Base-by-base conservation (phyloP, 2,888 invertebrate species). In the Eilema sororculum region DNA sequence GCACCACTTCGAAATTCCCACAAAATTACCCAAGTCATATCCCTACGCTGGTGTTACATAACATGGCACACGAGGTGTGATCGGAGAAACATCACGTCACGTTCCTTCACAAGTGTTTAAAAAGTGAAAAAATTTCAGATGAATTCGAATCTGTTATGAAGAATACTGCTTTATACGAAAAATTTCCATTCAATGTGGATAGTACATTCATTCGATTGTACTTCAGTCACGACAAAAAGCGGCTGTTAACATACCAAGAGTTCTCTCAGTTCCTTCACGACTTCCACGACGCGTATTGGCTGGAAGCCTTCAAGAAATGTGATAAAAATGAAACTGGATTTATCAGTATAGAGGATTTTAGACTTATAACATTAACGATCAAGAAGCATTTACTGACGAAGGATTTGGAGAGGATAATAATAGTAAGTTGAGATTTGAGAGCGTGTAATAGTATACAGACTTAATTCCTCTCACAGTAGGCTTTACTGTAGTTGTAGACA, bases 241-340 rank as follows among this genome's bases (percentile, higher is more conserved):
- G 99, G 67, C 95, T 98, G 84, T 98, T 99, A 77, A 97, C 97
- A 56, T 99, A 99, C 93, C 96, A 97, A 33, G 99, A 99, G 92
- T 99, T 99, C 96, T 98, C 99, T 86, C 99, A 99, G 96, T 98
- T 99, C 91, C 96, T 99, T 67, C 99, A 99, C 96, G 99, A 99
- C 91, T 99, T 99, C 92, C 99, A 99, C 91, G 99, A 99, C 92
- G 99, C 99, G 94, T 99, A 99, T 89, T 99, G 99, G 33, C 97
- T 98, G 83, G 99, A 99, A 94, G 99, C 99, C 59, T 99, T 99
- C 95, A 97, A 97, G 90, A 97, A 97, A 87, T 98, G 97, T 87
- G 99, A 99, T 95, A 97, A 97, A 84, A 96, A 97, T 82, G 98
- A 98, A 71, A 96, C 97, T 69, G 99, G 99, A 58, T 99, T 98